Conservation (phyloP, 2,113 vertebrate species). For the Phrynosoma blainvillii region DNA sequence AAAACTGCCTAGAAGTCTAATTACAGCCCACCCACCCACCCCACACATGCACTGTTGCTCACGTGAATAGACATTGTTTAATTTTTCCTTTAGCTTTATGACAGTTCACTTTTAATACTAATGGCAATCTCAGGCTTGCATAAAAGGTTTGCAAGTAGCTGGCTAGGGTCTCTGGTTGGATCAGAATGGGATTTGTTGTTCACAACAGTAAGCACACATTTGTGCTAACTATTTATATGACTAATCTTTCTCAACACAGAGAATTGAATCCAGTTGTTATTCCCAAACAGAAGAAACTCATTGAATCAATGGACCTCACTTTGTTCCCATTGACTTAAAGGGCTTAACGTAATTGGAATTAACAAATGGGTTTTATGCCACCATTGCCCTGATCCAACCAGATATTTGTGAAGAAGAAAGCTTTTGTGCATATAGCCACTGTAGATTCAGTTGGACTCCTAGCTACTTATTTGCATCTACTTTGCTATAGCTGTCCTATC, state of each 20-base stretch:
- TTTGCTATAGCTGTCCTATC: not conserved
- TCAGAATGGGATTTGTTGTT: conserved; percentile 42
- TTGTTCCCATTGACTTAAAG: too few relatives aligned
- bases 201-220: conserved; percentile 36
- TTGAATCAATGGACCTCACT: too few relatives aligned
- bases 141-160: conserved; percentile 35
- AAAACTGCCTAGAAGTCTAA: not conserved
- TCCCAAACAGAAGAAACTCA: too few relatives aligned
- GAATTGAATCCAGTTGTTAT: not conserved
- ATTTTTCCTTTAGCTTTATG: rapidly evolving
- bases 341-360: too few relatives aligned
- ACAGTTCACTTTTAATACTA: conserved; percentile 42
- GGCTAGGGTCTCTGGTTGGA: not conserved
- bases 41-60: too few relatives aligned
- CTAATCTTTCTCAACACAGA: conserved; percentile 6
- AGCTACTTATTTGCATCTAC: not conserved
- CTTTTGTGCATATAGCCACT: not conserved
- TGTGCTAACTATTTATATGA: not conserved
- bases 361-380: too few relatives aligned
- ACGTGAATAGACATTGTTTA: not conserved
- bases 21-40: not conserved
- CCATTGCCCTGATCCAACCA: conserved; percentile 25
- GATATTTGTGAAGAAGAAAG: conserved; percentile 34
- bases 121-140: conserved; percentile 31
- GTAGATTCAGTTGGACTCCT: not conserved